These are phyloP conservation scores for Drosophila longiperda DNA, from an alignment of 2,888 invertebrate genomes.

Conservation along the genomic window DNA sequence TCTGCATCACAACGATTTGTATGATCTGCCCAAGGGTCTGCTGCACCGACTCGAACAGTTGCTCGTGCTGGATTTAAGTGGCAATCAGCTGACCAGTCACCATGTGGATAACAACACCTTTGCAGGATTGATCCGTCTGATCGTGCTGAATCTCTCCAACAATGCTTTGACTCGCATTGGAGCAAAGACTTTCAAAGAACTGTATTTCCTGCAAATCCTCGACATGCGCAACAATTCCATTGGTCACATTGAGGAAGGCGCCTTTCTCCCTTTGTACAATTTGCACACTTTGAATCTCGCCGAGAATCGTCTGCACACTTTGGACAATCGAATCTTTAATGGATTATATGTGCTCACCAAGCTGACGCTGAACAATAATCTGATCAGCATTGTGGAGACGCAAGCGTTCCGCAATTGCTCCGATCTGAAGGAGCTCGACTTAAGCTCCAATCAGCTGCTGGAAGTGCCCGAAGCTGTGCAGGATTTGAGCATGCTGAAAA, in stretches of 20 bases:
- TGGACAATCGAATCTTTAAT: constrained; percentile 93
- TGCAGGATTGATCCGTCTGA: constrained; percentile 92
- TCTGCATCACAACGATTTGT: constrained; percentile 93
- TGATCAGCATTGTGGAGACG: constrained; percentile 91
- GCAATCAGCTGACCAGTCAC: constrained; percentile 93
- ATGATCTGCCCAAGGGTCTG: constrained; percentile 92
- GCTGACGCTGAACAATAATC: constrained; percentile 93
- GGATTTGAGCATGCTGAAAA: constrained; percentile 93
- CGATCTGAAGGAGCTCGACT: constrained; percentile 93
- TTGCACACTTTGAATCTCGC: constrained; percentile 95
- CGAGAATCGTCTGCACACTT: constrained; percentile 92
- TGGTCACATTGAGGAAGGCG: constrained; percentile 94
- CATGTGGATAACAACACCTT: constrained; percentile 94
- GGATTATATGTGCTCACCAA: constrained; percentile 93
- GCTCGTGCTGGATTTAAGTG: constrained; percentile 92
- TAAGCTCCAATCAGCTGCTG: constrained; percentile 93
- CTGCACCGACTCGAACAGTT: constrained; percentile 94
- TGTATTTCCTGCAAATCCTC: constrained; percentile 93
- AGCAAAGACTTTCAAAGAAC: constrained; percentile 93
- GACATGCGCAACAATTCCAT: constrained; percentile 94
- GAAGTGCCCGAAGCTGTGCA: constrained; percentile 93
- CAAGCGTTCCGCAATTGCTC: constrained; percentile 95
- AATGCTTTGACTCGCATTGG: constrained; percentile 94
- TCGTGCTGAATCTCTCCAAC: constrained; percentile 93
- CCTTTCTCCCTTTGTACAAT: constrained; percentile 94